Evolutionary conservation across 2,888 invertebrate species (phyloP).

Genomic region (Corbicula japonica): DNA sequence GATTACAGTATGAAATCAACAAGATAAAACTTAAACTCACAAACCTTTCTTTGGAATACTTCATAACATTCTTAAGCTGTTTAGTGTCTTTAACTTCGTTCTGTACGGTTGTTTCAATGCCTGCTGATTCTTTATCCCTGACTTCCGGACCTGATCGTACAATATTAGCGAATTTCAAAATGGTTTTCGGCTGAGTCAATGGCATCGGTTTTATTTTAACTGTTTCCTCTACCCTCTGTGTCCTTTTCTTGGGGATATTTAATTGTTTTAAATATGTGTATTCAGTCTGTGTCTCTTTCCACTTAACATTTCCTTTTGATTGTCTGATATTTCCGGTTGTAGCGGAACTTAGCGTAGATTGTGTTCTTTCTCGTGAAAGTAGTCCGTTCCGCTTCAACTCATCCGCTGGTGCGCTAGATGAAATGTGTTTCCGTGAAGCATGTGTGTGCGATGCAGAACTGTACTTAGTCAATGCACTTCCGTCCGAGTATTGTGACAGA

Average conservation of each 20-base stretch:
- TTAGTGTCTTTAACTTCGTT: constrained; percentile 2
- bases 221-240: constrained; percentile 18
- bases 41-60: constrained; percentile 35
- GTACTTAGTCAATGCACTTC: constrained; percentile 1
- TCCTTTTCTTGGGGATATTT: constrained; percentile 13
- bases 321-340: constrained; percentile 37
- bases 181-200: constrained; percentile 49
- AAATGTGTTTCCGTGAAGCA: constrained; percentile 44
- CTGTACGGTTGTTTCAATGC: neutral
- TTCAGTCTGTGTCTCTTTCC: constrained; percentile 56
- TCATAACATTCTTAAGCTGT: constrained; percentile 28
- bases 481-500: constrained; percentile 44
- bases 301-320: constrained; percentile 46
- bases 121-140: too few species aligned
- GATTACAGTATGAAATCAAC: too few species aligned
- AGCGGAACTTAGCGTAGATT: constrained; percentile 29
- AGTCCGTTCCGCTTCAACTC: neutral
- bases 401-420: constrained; percentile 47
- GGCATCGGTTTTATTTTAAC: constrained; percentile 54
- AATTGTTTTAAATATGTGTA: constrained; percentile 53
- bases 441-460: constrained; percentile 8
- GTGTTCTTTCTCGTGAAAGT: constrained; percentile 11
- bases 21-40: too few species aligned
- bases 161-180: constrained; percentile 57
- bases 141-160: too few species aligned